These are phyloP conservation scores for Drosophila cardini DNA, from an alignment of 1,140 invertebrate genomes.

Conservation along the genomic window DNA sequence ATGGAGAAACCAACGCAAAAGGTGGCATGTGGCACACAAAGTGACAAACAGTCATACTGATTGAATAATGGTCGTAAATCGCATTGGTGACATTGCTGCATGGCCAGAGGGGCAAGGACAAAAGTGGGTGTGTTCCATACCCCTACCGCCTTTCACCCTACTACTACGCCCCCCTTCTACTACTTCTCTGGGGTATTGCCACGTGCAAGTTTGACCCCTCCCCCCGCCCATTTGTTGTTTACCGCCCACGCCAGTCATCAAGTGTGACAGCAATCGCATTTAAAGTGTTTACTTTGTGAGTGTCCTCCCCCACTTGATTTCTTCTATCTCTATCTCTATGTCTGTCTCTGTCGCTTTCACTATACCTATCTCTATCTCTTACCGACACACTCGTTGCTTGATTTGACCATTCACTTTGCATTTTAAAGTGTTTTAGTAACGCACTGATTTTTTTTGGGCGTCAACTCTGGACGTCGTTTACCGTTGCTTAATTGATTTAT, in stretches of 20 bases:
- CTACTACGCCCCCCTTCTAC: no score
- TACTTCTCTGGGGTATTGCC: not conserved
- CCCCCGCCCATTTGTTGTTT: conserved; percentile 35
- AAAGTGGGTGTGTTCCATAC: not conserved
- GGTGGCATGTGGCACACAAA: conserved; percentile 64
- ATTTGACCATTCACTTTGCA: conserved; percentile 53
- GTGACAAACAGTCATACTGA: conserved; percentile 83
- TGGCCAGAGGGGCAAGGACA: conserved; percentile 28
- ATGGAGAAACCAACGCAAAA: conserved; percentile 23
- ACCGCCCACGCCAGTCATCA: conserved; percentile 49
- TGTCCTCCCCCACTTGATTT: not conserved
- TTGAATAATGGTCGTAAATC: conserved; percentile 83
- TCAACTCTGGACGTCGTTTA: conserved; percentile 35
- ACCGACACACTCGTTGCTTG: not conserved
- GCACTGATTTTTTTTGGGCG: conserved; percentile 54
- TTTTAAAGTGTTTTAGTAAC: conserved; percentile 52
- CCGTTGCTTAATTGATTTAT: conserved; percentile 57
- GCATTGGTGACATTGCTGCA: conserved; percentile 74
- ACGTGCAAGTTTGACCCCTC: conserved; percentile 19
- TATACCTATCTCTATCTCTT: not conserved
- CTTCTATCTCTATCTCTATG: not conserved
- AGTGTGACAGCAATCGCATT: conserved; percentile 69
- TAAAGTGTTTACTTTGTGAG: conserved; percentile 66
- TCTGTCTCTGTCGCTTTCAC: not conserved
- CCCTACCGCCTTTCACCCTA: no score